Evolutionary conservation across 2,888 invertebrate species (phyloP), one percentile per base, ranked within the genome.

Genomic region (Idaea aversata): DNA sequence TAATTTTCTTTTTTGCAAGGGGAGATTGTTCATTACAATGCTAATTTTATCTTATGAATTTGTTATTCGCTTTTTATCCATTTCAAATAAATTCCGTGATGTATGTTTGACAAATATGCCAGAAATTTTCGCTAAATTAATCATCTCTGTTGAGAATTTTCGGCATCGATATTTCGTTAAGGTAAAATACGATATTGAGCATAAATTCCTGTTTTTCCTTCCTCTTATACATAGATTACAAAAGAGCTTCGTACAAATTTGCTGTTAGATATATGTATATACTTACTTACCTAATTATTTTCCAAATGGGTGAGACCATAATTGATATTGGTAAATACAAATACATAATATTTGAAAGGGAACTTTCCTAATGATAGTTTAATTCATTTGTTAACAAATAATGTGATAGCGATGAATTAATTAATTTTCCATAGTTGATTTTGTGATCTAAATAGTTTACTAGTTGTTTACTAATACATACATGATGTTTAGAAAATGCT

Each of bases 11-110:
- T 47, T 47, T 61, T 64, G 65, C 68, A 67, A 10, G 60, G 61
- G 61, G 34, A 68, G 63, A 58, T 70, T 61, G 59, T 63, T 59
- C 64, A 68, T 61, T 63, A 57, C 59, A 47, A 47, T 47, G 47
- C 47, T 7, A 47, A 47, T 47, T 47, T 47, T 47, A 47, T 47
- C 47, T 47, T 10, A 47, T 47, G 47, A 47, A 47, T 47, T 47
- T 47, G 13, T 7, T 10, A 36, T 10, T 10, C 10, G 10, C 4
- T 36, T 36, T 47, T 10, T 47, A 47, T 47, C 10, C 47, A 47
- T 47, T 13, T 47, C 25, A 25, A 25, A 25, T 47, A 6, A 47
- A 47, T 10, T 47, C 47, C 6, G 47, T 13, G 47, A 3, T 13
- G 10, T 4, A 47, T 47, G 47, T 47, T n/a, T 47, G 47, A 47